These are phyloP conservation scores for Alethe diademata DNA, from an alignment of 2,113 vertebrate genomes.

Conservation along the genomic window DNA sequence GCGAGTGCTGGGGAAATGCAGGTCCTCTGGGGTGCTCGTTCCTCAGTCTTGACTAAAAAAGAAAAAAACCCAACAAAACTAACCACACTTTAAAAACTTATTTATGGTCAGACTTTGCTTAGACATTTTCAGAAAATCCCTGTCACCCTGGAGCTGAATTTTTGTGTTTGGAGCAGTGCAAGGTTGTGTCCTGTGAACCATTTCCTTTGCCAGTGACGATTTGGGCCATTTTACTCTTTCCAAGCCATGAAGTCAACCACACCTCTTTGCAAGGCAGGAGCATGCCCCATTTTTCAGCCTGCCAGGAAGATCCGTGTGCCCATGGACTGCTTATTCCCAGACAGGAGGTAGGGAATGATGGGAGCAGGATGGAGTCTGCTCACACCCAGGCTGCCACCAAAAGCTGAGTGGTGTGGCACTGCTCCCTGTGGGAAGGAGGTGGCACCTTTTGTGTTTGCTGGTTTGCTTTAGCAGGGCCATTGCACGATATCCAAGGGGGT, in stretches of 20 bases:
- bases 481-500: rapidly evolving
- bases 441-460: neutral
- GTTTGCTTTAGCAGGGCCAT: neutral
- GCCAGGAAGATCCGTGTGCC: neutral
- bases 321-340: neutral
- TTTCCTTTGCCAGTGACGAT: neutral
- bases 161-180: neutral
- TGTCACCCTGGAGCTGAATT: neutral
- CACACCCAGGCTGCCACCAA: neutral
- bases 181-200: neutral
- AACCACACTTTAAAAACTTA: neutral
- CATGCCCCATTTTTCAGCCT: neutral
- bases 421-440: neutral
- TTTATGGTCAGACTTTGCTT: neutral
- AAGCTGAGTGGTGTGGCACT: neutral
- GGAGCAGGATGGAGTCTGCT: neutral
- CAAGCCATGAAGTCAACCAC: rapidly evolving
- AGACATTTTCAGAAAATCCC: neutral
- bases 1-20: neutral
- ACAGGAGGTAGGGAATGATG: neutral
- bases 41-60: neutral
- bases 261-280: neutral
- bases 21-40: neutral
- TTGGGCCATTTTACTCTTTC: neutral
- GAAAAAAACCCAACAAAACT: neutral